Evolutionary conservation across 2,113 vertebrate genomes (phyloP).

Genomic region (Fulica atra): DNA sequence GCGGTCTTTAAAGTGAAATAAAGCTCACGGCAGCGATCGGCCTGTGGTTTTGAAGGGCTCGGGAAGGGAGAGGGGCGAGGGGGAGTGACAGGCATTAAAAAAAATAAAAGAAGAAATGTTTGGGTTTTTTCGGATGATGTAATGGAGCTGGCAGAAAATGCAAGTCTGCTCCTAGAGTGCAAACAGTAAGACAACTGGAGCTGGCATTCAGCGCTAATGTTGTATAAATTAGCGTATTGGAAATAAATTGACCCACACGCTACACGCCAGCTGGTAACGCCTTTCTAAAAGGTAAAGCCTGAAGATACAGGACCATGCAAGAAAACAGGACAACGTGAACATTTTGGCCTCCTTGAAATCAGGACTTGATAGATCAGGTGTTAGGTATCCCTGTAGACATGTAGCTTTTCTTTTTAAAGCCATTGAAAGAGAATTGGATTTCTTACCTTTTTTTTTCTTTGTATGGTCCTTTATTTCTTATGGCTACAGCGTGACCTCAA

Average conservation of each 20-base stretch:
- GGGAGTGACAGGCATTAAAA: background rate
- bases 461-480: background rate
- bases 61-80: background rate
- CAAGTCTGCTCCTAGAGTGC: slow-evolving; percentile 73
- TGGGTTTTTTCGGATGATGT: slow-evolving; percentile 76
- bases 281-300: slow-evolving; percentile 29
- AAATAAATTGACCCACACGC: slow-evolving; percentile 63
- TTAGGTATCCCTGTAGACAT: background rate
- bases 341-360: background rate
- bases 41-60: background rate
- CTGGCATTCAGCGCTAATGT: slow-evolving; percentile 70
- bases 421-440: background rate
- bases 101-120: slow-evolving; percentile 40
- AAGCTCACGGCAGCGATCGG: background rate
- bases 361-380: background rate
- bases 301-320: background rate
- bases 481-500: slow-evolving; percentile 55
- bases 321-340: background rate
- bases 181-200: slow-evolving; percentile 72
- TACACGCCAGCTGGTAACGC: slow-evolving; percentile 17
- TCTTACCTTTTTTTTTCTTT: background rate
- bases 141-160: slow-evolving; percentile 78
- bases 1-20: background rate
- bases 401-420: background rate
- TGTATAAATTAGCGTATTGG: slow-evolving; percentile 70